Evolutionary conservation across 2,113 vertebrate genomes (phyloP).

Genomic region (Ursus arctos): DNA sequence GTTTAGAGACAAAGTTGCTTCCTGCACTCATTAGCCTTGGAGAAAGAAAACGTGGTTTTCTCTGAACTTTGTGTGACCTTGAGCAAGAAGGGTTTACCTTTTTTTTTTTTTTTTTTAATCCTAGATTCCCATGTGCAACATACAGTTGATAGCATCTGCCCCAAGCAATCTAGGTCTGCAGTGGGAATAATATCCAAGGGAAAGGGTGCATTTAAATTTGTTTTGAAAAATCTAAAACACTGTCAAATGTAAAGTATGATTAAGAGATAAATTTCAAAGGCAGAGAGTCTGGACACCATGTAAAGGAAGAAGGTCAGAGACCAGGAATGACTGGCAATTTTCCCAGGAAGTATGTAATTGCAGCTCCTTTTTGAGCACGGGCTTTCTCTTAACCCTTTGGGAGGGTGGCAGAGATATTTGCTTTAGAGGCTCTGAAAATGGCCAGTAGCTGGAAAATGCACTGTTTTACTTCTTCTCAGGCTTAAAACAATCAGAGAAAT

Average conservation of each 20-base stretch:
- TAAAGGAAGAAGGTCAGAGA: constrained; percentile 69
- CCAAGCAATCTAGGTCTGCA: neutral
- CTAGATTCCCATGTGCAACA: neutral
- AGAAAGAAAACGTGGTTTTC: neutral
- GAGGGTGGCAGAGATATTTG: neutral
- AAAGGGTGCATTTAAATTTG: constrained; percentile 40
- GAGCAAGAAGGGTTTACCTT: neutral
- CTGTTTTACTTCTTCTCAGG: neutral
- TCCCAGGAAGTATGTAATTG: constrained; percentile 51
- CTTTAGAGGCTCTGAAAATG: neutral
- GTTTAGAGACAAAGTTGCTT: neutral
- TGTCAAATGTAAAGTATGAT: constrained; percentile 68
- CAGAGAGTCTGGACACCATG: neutral
- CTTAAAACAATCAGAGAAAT: neutral
- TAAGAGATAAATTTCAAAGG: constrained; percentile 69
- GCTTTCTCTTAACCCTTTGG: constrained; percentile 31
- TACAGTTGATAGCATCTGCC: neutral
- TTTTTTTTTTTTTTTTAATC: neutral
- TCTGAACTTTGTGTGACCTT: neutral
- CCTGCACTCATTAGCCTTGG: neutral
- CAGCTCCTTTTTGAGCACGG: neutral
- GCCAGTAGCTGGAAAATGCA: neutral
- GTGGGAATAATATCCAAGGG: neutral
- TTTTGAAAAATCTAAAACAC: constrained; percentile 55
- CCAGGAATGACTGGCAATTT: constrained; percentile 51